Percentiles rank a stretch among this genome's conserved stretches.
These are phyloP conservation scores for Rostratula benghalensis DNA, from an alignment of 2,113 vertebrate species.

Conservation along the genomic window DNA sequence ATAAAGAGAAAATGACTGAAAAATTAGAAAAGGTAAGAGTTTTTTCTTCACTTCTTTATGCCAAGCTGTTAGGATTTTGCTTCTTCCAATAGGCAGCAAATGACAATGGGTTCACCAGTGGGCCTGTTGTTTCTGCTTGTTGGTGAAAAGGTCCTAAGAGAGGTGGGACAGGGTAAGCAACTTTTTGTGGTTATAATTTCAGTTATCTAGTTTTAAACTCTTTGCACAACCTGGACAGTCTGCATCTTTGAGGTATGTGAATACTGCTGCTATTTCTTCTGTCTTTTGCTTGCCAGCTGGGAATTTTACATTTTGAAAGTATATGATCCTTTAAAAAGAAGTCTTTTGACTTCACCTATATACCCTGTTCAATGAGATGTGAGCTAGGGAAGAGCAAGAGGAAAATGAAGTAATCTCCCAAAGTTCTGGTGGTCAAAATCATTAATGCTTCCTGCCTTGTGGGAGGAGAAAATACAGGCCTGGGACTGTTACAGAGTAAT, in stretches of 20 bases:
- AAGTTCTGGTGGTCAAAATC: not conserved
- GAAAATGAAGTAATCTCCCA: not conserved
- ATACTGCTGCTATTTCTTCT: not conserved
- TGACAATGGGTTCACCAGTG: not conserved
- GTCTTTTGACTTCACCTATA: not conserved
- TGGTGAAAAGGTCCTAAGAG: not conserved
- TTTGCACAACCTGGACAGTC: not conserved
- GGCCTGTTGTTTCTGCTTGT: not conserved
- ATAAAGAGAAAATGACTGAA: constrained; percentile 81
- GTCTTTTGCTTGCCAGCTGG: not conserved
- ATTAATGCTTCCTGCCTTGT: not conserved
- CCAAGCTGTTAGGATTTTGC: not conserved
- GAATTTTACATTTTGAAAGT: not conserved
- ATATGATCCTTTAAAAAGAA: not conserved
- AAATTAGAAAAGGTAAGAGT: constrained; percentile 83
- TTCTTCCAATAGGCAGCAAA: not conserved
- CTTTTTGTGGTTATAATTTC: not conserved
- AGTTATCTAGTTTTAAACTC: not conserved
- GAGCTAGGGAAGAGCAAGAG: not conserved
- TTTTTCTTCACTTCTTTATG: not conserved
- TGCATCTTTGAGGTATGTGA: not conserved
- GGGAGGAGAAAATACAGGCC: not conserved
- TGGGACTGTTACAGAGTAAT: not conserved
- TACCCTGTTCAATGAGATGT: not conserved
- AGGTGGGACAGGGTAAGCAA: not conserved